Evolutionary conservation across 2,888 invertebrate species (phyloP), one percentile per base, ranked within the genome.

Genomic region (Dasysyrphus albostriatus): DNA sequence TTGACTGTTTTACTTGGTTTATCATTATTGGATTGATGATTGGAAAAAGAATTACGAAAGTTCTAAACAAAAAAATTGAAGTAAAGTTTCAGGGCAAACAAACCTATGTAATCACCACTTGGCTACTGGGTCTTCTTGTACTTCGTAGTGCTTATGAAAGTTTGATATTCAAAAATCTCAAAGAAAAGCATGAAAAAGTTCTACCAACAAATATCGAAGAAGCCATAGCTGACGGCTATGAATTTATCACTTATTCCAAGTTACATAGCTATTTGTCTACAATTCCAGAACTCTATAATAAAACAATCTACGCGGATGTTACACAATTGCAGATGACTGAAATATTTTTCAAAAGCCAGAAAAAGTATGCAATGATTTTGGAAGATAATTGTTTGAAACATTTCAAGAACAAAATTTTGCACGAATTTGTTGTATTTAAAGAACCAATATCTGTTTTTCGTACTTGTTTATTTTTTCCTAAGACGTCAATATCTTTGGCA

Each of bases 111-210:
- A 14, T 14, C 0, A 14, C 14, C 0, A 14, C 14, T 8, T 61
- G 61, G 61, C 61, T 61, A 8, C 7, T 61, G 7, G 61, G 61
- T 3, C 3, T 61, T 10, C 37, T 61, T 8, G 39, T 61, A n/a
- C 10, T 90, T 6, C 89, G 90, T 0, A 49, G 88, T 19, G 47
- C 89, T 14, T 90, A 90, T 47, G 91, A 90, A 63, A 81, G 89
- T 5, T 89, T 89, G 10, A 75, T 90, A 0, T 90, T 90, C 34
- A 79, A 89, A 59, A 88, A 88, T 24, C 85, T 90, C 0, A 89
- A 88, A 69, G 89, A 89, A 70, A 83, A 88, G 3, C 90, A 90
- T 3, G 39, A n/a, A 9, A 88, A 88, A n/a, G 82, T 88, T 0
- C 12, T 89, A 59, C 90, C 91, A 0, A 69, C 32, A 9, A 89